phyloP scores from a whole-genome alignment of 2,797 vertebrate genomes.

The Semaprochilodus insignis region DNA sequence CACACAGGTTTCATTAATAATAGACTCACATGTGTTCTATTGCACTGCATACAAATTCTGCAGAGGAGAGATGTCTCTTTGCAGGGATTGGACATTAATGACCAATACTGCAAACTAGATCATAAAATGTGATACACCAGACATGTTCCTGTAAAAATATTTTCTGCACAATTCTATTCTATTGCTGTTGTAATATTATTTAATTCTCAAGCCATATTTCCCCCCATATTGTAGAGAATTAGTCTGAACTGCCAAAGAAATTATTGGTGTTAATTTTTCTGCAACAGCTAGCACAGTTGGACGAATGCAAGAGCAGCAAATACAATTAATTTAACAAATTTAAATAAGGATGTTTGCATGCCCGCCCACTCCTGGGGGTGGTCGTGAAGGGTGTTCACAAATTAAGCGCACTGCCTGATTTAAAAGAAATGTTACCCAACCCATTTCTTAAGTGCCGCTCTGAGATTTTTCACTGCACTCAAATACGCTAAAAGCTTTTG shows the following conservation, averaged over 20 bases:
- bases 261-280: slow-evolving; percentile 12
- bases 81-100: neutral
- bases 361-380: neutral
- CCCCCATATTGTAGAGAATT: neutral
- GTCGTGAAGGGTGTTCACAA: neutral
- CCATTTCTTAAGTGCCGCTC: slow-evolving; percentile 22
- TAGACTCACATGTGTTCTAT: neutral
- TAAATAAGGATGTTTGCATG: slow-evolving; percentile 19
- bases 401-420: slow-evolving; percentile 28
- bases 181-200: neutral
- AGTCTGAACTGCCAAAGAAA: neutral
- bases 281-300: neutral
- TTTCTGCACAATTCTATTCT: slow-evolving; percentile 39
- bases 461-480: neutral
- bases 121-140: neutral
- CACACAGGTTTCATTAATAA: neutral
- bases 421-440: slow-evolving; percentile 21
- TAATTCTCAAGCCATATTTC: neutral
- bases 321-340: slow-evolving; percentile 32
- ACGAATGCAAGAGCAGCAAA: slow-evolving; percentile 8
- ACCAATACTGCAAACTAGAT: slow-evolving; percentile 16
- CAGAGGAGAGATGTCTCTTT: neutral
- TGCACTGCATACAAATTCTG: neutral
- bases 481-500: slow-evolving; percentile 21
- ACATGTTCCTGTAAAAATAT: slow-evolving; percentile 10